phyloP scores from a whole-genome alignment of 2,888 invertebrate genomes.

The Oscheius sp. region DNA sequence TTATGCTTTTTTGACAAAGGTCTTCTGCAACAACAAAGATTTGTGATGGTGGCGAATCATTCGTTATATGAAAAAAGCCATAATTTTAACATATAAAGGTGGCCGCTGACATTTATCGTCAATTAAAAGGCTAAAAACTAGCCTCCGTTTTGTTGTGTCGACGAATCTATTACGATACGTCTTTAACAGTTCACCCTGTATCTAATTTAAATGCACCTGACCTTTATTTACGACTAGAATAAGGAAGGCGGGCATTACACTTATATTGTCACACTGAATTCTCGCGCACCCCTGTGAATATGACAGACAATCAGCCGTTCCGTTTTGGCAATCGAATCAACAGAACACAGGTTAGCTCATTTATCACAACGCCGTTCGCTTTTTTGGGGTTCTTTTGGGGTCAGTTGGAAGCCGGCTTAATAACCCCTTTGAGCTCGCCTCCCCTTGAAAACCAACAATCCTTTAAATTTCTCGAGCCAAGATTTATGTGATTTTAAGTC shows the following conservation, averaged over 20 bases:
- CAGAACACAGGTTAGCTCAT: conserved; percentile 27
- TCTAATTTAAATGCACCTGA: conserved; percentile 21
- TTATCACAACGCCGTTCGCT: background rate
- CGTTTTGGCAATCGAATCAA: conserved; percentile 18
- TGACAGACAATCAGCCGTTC: conserved; percentile 31
- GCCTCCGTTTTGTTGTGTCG: background rate
- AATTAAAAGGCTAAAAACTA: conserved; percentile 3
- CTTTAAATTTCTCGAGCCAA: background rate
- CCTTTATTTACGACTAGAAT: conserved; percentile 27
- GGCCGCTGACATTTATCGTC: conserved; percentile 1
- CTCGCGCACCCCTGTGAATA: conserved; percentile 28
- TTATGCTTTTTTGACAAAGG: no score
- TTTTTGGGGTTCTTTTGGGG: background rate
- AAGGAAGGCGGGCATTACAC: conserved; percentile 30
- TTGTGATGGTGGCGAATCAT: no score
- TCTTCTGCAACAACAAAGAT: background rate
- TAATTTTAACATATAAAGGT: conserved; percentile 6
- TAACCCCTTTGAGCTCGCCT: background rate
- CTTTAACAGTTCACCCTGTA: background rate
- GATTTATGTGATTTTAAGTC: background rate
- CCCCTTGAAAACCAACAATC: background rate
- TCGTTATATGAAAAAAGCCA: background rate
- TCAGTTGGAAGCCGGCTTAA: background rate
- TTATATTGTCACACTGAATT: conserved; percentile 28
- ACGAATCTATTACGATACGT: background rate